Base-by-base conservation (phyloP, 2,888 invertebrate genomes). In the Philhelius pedissequus region DNA sequence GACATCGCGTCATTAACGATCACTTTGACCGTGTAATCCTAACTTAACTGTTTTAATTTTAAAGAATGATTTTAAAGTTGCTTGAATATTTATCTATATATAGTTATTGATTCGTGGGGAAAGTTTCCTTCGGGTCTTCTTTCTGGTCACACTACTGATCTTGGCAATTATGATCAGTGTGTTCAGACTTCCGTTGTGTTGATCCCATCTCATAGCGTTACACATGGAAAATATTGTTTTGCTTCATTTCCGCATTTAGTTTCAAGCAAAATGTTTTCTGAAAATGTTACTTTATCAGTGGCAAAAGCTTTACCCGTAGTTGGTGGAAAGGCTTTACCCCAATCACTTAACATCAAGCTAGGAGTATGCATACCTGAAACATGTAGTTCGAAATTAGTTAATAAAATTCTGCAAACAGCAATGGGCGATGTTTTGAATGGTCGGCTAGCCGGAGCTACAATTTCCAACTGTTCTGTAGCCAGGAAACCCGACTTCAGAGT, bases 111-210 rank as follows among this genome's bases (percentile, higher is more conserved):
- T 87, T 87, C 90, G 4, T 88, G 88, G 38, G 88, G 89, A 13
- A 90, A 90, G 86, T 45, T 88, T 4, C 89, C 90, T 25, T 73
- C 89, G 5, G 90, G 90, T 25, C 52, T 90, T 9, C 56, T 89
- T 0, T 82, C 60, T 18, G 89, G 89, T 8, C 87, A 90, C 64
- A 74, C 87, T 13, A 84, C 82, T 27, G 88, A 88, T 38, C 69
- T 89, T 7, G 90, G 90, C 43, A 87, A 88, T 70, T 90, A 87
- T 70, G 90, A 90, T 86, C 86, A 90, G 68, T 90, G 90, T 74
- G 62, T 90, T 13, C 30, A 68, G n/a, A 73, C 48, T 11, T 48
- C 71, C 2, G 27, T 38, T 32, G 32, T 30, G 2, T n/a, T 73
- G 18, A 38, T 27, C 8, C 22, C 48, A 27, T 75, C 79, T 22